These are phyloP conservation scores for Drosophila chauvacae DNA, from an alignment of 1,140 invertebrate species.

Conservation along the genomic window DNA sequence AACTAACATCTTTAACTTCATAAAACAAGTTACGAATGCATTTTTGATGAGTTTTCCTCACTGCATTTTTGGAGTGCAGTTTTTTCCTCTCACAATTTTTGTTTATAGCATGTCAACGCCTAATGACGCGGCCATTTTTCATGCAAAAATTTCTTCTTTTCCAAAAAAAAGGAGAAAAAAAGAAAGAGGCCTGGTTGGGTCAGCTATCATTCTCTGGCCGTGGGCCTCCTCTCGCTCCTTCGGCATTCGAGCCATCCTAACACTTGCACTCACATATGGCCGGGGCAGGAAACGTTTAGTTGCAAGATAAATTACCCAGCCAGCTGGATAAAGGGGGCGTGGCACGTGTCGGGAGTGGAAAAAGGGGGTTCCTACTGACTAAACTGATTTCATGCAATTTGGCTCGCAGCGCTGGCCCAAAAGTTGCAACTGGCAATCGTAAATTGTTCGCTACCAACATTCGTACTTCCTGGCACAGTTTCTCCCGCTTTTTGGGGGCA, in stretches of 20 bases:
- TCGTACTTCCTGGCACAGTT: conserved; percentile 80
- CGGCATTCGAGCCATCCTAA: conserved; percentile 26
- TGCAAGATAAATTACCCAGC: conserved; percentile 75
- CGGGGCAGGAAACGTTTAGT: conserved; percentile 71
- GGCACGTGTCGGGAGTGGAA: conserved; percentile 24
- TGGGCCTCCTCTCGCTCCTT: neutral
- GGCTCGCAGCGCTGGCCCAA: conserved; percentile 70
- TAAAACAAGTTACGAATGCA: neutral
- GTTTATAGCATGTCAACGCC: conserved; percentile 79
- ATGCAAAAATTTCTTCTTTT: conserved; percentile 43
- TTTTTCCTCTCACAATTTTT: conserved; percentile 58
- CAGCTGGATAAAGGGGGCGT: conserved; percentile 40
- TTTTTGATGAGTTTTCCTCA: conserved; percentile 36
- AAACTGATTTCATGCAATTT: conserved; percentile 82
- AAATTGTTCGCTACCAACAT: conserved; percentile 75
- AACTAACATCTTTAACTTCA: neutral
- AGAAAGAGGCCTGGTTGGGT: conserved; percentile 29
- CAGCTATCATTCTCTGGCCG: conserved; percentile 35
- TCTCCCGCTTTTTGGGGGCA: conserved; percentile 6
- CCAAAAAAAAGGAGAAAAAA: neutral
- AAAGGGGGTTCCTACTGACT: conserved; percentile 47
- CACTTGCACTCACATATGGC: conserved; percentile 50
- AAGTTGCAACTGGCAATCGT: conserved; percentile 74
- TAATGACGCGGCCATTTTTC: conserved; percentile 79
- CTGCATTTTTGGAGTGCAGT: conserved; percentile 42